Conservation (phyloP, 2,888 invertebrate species). For the Hypercompe scribonia region DNA sequence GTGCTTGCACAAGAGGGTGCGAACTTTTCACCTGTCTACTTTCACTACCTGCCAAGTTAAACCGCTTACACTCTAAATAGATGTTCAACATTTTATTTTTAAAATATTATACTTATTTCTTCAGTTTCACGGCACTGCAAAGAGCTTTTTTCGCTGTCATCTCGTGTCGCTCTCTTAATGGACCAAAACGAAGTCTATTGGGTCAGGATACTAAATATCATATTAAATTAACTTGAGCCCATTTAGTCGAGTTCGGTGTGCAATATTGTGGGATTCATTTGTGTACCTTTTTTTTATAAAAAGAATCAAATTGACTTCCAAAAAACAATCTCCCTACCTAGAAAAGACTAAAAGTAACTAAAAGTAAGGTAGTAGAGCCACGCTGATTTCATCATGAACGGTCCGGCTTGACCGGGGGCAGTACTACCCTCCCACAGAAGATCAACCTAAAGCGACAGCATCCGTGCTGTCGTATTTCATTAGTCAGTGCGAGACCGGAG, state of each 20-base stretch:
- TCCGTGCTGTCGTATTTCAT: too few relatives aligned
- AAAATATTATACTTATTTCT: constrained; percentile 69
- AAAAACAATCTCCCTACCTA: too few relatives aligned
- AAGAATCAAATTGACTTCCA: too few relatives aligned
- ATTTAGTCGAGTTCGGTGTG: constrained; percentile 8
- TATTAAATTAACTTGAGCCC: constrained; percentile 20
- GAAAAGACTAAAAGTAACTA: too few relatives aligned
- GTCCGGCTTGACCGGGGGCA: too few relatives aligned
- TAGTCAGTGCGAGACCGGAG: too few relatives aligned
- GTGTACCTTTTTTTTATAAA: too few relatives aligned
- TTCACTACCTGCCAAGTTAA: constrained; percentile 64
- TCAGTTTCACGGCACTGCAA: constrained; percentile 36
- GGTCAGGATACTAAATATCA: constrained; percentile 50
- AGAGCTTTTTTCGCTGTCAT: constrained; percentile 63
- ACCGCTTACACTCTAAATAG: constrained; percentile 71
- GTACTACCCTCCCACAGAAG: too few relatives aligned
- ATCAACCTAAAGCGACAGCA: too few relatives aligned
- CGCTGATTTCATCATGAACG: too few relatives aligned
- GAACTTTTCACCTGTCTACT: constrained; percentile 71
- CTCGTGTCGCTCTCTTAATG: constrained; percentile 63
- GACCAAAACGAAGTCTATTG: constrained; percentile 58
- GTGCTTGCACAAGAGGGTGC: constrained; percentile 35
- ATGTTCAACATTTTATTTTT: constrained; percentile 61
- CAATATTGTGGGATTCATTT: not conserved
- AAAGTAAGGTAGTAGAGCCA: too few relatives aligned